Evolutionary conservation across 1,140 invertebrate genomes (phyloP), one percentile per base, ranked within the genome.

Genomic region (Cydia strobilella): DNA sequence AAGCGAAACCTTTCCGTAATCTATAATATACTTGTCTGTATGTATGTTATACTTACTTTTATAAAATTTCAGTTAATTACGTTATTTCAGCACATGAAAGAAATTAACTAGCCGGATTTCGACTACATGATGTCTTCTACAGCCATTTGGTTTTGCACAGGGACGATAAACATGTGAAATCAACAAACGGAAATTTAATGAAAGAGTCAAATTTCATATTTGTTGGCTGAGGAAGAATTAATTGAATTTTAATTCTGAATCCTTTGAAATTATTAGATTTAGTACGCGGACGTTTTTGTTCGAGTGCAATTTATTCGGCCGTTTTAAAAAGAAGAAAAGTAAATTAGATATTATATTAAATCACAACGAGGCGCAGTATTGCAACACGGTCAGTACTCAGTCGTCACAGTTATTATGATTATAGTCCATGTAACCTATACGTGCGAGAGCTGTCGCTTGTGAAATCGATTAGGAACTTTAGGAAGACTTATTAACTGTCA

Each of bases 371-470:
- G 4, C 25, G 63, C 15, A 0, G 65, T 15, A 39, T 35, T 35
- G 31, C 65, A 3, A 69, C 25, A n/a, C 65, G 65, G 65, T 35
- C 65, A 69, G 75, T 84, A 79, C 81, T 90, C 88, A 69, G 75
- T 84, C 79, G 82, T 90, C 88, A 84, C 81, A 81, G 83, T 83
- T 82, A 90, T 88, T 90, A 87, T 89, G 87, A 90, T 90, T 87
- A 91, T 88, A 82, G 78, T 78, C 81, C 83, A 85, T 83, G 82
- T 88, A 89, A 89, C 89, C 88, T 80, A 25, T 25, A 91, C 77
- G 85, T 89, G 76, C 75, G 42, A 51, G 75, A 80, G 63, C 27
- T 76, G 77, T 48, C 75, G 81, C 77, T 85, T 86, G 82, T 79
- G 84, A 87, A 86, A 86, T 81, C 80, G 82, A 87, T 87, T 88